phyloP scores from a whole-genome alignment of 2,888 invertebrate species.

The Pyrrhia umbra region DNA sequence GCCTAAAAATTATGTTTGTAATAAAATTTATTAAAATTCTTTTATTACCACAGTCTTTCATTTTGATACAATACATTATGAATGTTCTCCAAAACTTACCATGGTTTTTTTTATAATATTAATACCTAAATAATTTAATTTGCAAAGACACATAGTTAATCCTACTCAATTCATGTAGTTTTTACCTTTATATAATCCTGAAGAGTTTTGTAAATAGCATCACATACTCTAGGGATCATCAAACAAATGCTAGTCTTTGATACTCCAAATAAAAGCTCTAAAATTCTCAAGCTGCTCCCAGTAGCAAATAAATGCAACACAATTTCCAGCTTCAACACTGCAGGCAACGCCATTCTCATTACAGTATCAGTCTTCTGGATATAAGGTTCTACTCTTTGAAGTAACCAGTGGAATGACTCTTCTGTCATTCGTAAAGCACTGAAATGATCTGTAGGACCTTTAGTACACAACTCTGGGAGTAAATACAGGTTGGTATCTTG shows the following conservation, averaged over 20 bases:
- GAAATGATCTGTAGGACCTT: slow-evolving; percentile 20
- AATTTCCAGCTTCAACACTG: slow-evolving; percentile 41
- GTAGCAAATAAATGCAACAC: slow-evolving; percentile 39
- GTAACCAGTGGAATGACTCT: slow-evolving; percentile 37
- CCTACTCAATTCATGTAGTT: no score
- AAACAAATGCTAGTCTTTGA: slow-evolving; percentile 36
- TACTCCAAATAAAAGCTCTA: slow-evolving; percentile 26
- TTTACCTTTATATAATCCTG: slow-evolving; percentile 31
- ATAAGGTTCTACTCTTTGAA: slow-evolving; percentile 32
- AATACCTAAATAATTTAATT: no score
- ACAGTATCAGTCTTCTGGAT: slow-evolving; percentile 47
- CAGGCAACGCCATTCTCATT: slow-evolving; percentile 40
- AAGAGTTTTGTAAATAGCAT: slow-evolving; percentile 39
- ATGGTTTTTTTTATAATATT: no score
- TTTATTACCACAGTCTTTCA: no score
- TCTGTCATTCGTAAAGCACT: slow-evolving; percentile 28
- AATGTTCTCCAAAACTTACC: no score
- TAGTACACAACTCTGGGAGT: neutral
- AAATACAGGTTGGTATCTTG: slow-evolving; percentile 12
- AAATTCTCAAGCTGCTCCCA: slow-evolving; percentile 26
- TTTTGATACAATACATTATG: no score
- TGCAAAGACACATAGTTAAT: no score
- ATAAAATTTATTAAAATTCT: no score
- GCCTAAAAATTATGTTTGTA: no score
- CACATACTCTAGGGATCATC: slow-evolving; percentile 38